Conservation (phyloP, 2,113 vertebrate genomes). For the Rynchops niger region DNA sequence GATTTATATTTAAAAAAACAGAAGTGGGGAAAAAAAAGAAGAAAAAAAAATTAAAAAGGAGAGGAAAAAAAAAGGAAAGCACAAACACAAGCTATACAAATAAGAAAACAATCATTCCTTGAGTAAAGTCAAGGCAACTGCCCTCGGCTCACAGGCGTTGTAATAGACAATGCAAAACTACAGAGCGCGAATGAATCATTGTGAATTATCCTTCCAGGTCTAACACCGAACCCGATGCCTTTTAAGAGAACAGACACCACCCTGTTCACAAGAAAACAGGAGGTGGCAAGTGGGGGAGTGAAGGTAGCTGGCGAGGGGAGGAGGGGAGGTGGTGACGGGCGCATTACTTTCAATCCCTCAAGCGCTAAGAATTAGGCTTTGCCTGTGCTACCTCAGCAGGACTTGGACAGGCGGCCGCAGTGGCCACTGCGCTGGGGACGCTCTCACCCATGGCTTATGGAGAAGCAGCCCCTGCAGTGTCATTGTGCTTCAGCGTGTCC, state of each 20-base stretch:
- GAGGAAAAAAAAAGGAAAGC: background rate
- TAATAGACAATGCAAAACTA: background rate
- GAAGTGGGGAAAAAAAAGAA: rapidly evolving
- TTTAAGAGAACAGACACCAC: background rate
- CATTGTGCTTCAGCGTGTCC: background rate
- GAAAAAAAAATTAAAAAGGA: background rate
- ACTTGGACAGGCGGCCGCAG: background rate
- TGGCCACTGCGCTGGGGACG: rapidly evolving
- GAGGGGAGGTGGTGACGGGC: background rate
- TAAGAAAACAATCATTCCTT: background rate
- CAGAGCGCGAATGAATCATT: background rate
- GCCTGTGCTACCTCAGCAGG: background rate
- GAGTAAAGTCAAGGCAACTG: slow-evolving; percentile 17
- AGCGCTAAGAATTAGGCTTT: background rate
- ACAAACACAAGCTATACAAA: background rate
- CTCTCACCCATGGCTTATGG: background rate
- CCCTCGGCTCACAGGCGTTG: background rate
- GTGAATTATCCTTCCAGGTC: background rate
- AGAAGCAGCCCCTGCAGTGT: background rate
- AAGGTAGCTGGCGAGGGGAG: background rate
- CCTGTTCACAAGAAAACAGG: background rate
- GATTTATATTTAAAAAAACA: background rate
- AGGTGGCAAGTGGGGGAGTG: background rate
- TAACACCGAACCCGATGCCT: rapidly evolving
- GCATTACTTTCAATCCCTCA: background rate